Conservation (phyloP, 2,113 vertebrate genomes). For the Pandion haliaetus region DNA sequence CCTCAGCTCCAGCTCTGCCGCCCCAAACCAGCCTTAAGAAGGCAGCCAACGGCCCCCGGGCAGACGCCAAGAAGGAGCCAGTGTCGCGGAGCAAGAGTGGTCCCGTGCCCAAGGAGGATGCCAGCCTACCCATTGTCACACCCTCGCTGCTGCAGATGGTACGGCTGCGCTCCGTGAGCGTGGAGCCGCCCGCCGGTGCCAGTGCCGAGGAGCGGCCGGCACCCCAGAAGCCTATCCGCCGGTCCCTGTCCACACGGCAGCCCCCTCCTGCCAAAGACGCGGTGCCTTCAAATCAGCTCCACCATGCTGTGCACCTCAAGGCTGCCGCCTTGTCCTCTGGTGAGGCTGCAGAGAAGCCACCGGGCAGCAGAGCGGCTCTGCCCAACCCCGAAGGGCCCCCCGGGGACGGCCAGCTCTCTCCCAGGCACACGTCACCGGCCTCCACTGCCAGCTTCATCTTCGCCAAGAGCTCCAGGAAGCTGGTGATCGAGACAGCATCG, state of each 20-base stretch:
- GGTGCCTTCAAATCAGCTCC: constrained; percentile 79
- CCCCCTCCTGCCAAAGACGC: constrained; percentile 39
- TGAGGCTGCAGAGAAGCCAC: constrained; percentile 7
- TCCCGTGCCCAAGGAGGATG: constrained; percentile 82
- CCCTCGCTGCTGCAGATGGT: constrained; percentile 96
- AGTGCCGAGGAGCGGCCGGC: constrained; percentile 25
- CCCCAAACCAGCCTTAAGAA: constrained; percentile 51
- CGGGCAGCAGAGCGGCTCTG: neutral
- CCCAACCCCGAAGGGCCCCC: neutral
- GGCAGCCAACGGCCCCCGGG: neutral
- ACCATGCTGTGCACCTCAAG: constrained; percentile 83
- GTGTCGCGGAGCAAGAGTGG: constrained; percentile 72
- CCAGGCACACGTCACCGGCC: constrained; percentile 78
- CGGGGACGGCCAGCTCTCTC: constrained; percentile 50
- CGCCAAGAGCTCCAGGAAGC: constrained; percentile 84
- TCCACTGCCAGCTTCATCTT: constrained; percentile 94
- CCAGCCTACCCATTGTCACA: constrained; percentile 87
- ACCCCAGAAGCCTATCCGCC: constrained; percentile 88
- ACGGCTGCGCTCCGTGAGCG: constrained; percentile 81
- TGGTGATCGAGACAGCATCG: constrained; percentile 76
- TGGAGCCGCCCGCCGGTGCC: constrained; percentile 66
- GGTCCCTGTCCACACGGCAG: constrained; percentile 78
- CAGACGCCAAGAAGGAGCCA: constrained; percentile 73
- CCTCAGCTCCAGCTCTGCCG: neutral
- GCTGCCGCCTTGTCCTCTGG: constrained; percentile 76